Conservation (phyloP, 53 echinoderm and acorn worm species). For the Henricia sp. region DNA sequence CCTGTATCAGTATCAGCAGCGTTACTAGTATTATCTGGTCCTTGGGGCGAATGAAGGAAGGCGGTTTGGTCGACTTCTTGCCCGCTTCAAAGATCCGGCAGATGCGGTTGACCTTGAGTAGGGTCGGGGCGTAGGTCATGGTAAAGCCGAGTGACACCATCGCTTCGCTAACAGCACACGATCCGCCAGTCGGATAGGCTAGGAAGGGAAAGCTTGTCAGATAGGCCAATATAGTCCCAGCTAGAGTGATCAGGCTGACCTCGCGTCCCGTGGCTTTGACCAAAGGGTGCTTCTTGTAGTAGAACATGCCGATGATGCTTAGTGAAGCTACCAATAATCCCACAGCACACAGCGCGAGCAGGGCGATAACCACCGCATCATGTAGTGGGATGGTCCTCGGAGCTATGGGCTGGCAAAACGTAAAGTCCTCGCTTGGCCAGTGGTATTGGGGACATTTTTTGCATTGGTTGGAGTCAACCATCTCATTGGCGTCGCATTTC, state of each 20-base stretch:
- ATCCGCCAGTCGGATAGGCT: constrained; percentile 17
- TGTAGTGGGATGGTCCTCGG: background rate
- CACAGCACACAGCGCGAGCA: too few species aligned
- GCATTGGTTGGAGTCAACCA: constrained; percentile 1
- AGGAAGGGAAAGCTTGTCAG: constrained; percentile 31
- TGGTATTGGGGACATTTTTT: constrained; percentile 4
- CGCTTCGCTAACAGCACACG: constrained; percentile 16
- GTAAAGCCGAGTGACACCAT: constrained; percentile 1
- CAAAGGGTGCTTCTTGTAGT: constrained; percentile 43
- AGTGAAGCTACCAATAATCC: background rate
- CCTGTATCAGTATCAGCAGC: background rate
- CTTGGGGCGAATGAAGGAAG: constrained; percentile 39
- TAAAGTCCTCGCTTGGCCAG: constrained; percentile 46
- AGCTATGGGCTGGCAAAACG: constrained; percentile 3
- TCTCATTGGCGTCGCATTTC: constrained; percentile 41
- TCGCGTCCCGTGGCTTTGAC: constrained; percentile 73
- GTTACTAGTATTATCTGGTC: constrained; percentile 24
- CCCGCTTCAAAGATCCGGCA: constrained; percentile 64
- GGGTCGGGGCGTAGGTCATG: constrained; percentile 37
- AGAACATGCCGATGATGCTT: background rate
- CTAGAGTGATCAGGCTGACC: constrained; percentile 43
- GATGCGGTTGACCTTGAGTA: constrained; percentile 50
- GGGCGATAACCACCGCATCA: constrained; percentile 12
- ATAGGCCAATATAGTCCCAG: constrained; percentile 56
- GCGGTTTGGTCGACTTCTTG: constrained; percentile 43